Evolutionary conservation across 2,797 vertebrate species (phyloP).

Genomic region (Diplodus sargus): DNA sequence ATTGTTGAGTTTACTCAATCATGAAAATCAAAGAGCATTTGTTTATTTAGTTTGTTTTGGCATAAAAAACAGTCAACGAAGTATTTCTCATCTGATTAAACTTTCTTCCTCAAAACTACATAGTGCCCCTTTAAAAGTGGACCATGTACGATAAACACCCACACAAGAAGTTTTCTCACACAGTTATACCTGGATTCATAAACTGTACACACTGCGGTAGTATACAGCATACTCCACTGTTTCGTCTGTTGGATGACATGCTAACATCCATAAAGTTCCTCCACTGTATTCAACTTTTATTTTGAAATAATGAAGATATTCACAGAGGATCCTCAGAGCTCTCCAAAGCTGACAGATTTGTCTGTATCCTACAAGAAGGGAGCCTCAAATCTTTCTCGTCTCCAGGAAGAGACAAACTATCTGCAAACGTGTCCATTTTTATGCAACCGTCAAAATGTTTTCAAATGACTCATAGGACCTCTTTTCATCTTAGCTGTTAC

Average conservation of each 20-base stretch:
- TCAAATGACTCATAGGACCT: conserved; percentile 45
- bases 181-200: not conserved
- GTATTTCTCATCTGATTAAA: no score
- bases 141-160: no score
- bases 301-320: not conserved
- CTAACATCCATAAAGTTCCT: not conserved
- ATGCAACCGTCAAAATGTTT: conserved; percentile 16
- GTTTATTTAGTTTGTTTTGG: no score
- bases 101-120: no score
- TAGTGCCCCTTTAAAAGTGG: no score
- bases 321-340: not conserved
- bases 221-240: not conserved
- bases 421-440: conserved; percentile 2
- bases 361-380: not conserved
- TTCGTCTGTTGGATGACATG: not conserved
- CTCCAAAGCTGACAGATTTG: not conserved
- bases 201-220: not conserved
- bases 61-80: no score
- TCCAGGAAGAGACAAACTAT: conserved; percentile 5
- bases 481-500: conserved; percentile 16
- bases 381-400: not conserved
- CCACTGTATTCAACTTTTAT: not conserved
- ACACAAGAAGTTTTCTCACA: not conserved
- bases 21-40: no score
- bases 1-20: no score